A percentile compares a stretch with the other conserved stretches of the same genome.
Conservation (phyloP, 2,113 vertebrate species). For the Microtus oregoni region DNA sequence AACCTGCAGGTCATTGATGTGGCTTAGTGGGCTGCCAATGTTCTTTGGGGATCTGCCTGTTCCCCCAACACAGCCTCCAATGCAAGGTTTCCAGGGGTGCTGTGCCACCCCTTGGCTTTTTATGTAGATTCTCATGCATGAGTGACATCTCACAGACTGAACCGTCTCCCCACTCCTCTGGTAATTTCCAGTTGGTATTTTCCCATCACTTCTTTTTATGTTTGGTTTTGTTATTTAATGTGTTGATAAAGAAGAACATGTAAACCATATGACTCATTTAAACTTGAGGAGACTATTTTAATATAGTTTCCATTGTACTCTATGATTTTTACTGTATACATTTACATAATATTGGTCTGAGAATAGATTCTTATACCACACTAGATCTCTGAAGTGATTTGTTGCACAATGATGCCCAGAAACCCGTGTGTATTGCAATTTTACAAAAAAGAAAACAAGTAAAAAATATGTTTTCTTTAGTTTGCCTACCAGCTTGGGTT, state of each 20-base stretch:
- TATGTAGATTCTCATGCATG: not conserved
- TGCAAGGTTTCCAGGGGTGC: not conserved
- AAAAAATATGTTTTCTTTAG: slow-evolving; percentile 12
- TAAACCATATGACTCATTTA: not conserved
- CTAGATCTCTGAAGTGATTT: slow-evolving; percentile 9
- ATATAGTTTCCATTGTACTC: not conserved
- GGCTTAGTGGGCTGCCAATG: not conserved
- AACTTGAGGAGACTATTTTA: slow-evolving; percentile 27
- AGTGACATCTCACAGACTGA: not conserved
- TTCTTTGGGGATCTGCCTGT: not conserved
- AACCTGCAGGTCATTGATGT: not conserved
- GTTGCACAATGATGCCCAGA: not conserved
- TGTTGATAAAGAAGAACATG: not conserved
- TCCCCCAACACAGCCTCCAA: too few species aligned
- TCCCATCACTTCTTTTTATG: not conserved
- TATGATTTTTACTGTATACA: not conserved
- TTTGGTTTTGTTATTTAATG: not conserved
- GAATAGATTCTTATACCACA: not conserved
- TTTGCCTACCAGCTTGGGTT: not conserved
- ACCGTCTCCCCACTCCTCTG: not conserved
- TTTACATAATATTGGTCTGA: slow-evolving; percentile 32
- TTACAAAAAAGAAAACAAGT: slow-evolving; percentile 43
- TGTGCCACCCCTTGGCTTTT: not conserved
- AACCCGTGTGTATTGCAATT: not conserved
- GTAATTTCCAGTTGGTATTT: not conserved